Conservation (phyloP, 1,140 invertebrate species). For the Pectinophora gossypiella region DNA sequence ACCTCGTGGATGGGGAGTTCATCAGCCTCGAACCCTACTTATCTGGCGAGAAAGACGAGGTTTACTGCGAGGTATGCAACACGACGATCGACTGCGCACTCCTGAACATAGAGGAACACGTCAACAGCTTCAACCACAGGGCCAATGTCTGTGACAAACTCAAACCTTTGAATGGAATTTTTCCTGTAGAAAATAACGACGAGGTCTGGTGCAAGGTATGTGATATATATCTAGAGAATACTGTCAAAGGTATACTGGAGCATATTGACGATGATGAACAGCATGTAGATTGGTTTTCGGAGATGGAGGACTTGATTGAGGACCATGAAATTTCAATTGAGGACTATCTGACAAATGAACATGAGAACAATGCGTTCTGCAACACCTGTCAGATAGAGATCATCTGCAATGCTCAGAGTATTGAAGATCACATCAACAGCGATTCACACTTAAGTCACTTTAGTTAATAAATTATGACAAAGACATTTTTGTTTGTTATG, state of each 20-base stretch:
- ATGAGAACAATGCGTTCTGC: slow-evolving; percentile 45
- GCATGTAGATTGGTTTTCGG: slow-evolving; percentile 44
- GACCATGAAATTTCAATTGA: slow-evolving; percentile 42
- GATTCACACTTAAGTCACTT: slow-evolving; percentile 39
- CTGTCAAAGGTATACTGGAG: slow-evolving; percentile 25
- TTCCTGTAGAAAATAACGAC: slow-evolving; percentile 36
- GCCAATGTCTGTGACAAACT: slow-evolving; percentile 32
- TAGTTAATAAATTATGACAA: slow-evolving; percentile 19
- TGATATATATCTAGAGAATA: slow-evolving; percentile 39
- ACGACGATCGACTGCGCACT: slow-evolving; percentile 29
- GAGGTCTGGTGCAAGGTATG: slow-evolving; percentile 57
- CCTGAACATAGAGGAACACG: slow-evolving; percentile 43
- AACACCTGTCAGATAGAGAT: slow-evolving; percentile 43
- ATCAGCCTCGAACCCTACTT: slow-evolving; percentile 38
- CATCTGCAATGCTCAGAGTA: slow-evolving; percentile 26
- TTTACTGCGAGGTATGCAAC: slow-evolving; percentile 43
- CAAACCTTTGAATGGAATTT: slow-evolving; percentile 50
- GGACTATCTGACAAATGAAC: slow-evolving; percentile 38
- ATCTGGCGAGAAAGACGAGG: slow-evolving; percentile 34
- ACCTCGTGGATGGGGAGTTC: slow-evolving; percentile 47
- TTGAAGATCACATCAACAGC: slow-evolving; percentile 41
- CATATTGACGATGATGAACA: slow-evolving; percentile 45
- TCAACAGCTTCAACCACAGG: slow-evolving; percentile 38
- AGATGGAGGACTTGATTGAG: slow-evolving; percentile 43
- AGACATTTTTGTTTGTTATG: background rate